Evolutionary conservation across 2,888 invertebrate species (phyloP).

Genomic region (Deladenus siricidicola): DNA sequence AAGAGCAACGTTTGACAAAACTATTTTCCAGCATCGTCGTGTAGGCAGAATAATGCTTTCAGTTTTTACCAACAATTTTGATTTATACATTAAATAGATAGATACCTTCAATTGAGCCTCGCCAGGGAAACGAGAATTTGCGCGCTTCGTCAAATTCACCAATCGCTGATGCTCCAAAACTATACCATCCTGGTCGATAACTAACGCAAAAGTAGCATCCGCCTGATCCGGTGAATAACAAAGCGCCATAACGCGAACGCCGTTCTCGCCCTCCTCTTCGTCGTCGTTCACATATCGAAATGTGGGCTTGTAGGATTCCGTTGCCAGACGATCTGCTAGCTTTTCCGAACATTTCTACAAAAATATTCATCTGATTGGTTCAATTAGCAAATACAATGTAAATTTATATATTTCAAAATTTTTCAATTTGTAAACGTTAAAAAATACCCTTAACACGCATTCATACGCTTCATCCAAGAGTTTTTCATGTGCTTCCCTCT

Average conservation of each 20-base stretch:
- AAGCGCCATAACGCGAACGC: constrained; percentile 75
- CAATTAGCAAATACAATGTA: no score
- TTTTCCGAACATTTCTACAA: constrained; percentile 24
- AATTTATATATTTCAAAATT: no score
- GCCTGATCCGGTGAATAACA: constrained; percentile 60
- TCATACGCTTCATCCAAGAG: constrained; percentile 74
- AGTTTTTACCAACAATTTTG: no score
- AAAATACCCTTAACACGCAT: constrained; percentile 54
- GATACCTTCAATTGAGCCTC: constrained; percentile 30
- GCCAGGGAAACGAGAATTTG: constrained; percentile 10
- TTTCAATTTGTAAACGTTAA: no score
- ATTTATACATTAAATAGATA: no score
- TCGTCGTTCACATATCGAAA: constrained; percentile 22
- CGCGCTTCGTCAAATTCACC: constrained; percentile 69
- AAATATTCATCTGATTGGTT: no score
- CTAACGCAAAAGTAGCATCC: constrained; percentile 61
- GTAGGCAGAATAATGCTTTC: no score
- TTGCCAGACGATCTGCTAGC: constrained; percentile 21
- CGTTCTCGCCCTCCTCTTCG: constrained; percentile 52
- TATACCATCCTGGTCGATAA: constrained; percentile 77
- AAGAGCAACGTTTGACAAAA: no score
- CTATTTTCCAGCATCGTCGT: no score
- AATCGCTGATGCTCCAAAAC: constrained; percentile 81
- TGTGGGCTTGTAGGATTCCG: constrained; percentile 27
- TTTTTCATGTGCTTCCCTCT: constrained; percentile 72